Evolutionary conservation across 35 echinoderm and acorn worm genomes (phyloP).

Genomic region (Lytechinus pictus): DNA sequence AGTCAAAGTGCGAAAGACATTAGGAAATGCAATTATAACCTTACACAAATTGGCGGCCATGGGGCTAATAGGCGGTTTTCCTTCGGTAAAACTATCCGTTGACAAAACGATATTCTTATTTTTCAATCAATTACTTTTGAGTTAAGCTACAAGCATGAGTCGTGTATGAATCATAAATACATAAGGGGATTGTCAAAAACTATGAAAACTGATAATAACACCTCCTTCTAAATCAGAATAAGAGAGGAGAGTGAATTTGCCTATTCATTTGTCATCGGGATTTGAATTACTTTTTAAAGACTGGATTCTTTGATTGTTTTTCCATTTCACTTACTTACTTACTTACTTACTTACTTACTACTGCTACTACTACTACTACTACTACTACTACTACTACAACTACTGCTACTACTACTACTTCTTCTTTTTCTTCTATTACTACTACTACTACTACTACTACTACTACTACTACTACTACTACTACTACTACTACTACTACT

Average conservation of each 20-base stretch:
- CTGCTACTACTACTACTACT: too few species aligned
- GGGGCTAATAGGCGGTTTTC: conserved; percentile 8
- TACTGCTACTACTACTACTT: too few species aligned
- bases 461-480: too few species aligned
- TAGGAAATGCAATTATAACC: conserved; percentile 5
- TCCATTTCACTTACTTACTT: too few species aligned
- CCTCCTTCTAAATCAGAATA: not conserved
- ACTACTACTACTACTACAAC: too few species aligned
- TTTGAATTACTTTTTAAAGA: too few species aligned
- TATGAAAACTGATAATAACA: not conserved
- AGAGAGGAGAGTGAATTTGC: not conserved
- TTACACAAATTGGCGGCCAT: conserved; percentile 10
- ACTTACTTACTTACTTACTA: too few species aligned
- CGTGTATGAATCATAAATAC: not conserved
- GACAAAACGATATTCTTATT: not conserved
- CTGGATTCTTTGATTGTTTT: too few species aligned
- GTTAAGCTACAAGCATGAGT: not conserved
- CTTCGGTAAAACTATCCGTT: not conserved
- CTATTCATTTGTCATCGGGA: too few species aligned
- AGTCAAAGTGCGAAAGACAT: not conserved
- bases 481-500: too few species aligned
- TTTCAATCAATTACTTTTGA: not conserved
- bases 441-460: too few species aligned
- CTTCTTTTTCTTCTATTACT: too few species aligned
- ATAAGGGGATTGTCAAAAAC: not conserved